These are phyloP conservation scores for Corythornis vintsioides DNA, from an alignment of 2,113 vertebrate genomes.

Conservation along the genomic window DNA sequence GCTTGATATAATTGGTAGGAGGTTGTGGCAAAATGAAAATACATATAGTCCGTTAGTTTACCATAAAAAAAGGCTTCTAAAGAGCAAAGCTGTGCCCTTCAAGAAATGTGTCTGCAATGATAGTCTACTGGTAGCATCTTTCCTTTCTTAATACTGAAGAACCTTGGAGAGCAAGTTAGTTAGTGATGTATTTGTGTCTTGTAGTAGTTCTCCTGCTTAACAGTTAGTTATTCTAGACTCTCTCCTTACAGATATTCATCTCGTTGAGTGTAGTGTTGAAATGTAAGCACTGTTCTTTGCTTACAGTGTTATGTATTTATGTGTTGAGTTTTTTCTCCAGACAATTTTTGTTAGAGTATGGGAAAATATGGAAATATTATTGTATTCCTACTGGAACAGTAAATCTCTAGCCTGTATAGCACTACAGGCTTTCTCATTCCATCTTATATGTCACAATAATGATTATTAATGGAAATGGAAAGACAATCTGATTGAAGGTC, in stretches of 20 bases:
- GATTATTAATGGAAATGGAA: not conserved
- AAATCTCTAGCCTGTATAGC: not conserved
- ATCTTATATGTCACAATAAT: not conserved
- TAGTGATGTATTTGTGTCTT: not conserved
- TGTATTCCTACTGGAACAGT: not conserved
- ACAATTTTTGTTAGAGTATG: not conserved
- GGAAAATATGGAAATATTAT: not conserved
- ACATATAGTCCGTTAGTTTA: not conserved
- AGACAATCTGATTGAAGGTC: not conserved
- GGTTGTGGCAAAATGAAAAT: not conserved
- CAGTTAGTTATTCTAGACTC: not conserved
- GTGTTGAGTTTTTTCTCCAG: not conserved
- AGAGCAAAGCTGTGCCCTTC: not conserved
- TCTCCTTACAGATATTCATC: not conserved
- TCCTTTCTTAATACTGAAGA: not conserved
- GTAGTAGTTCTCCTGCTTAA: not conserved
- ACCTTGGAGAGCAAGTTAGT: not conserved
- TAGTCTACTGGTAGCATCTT: not conserved
- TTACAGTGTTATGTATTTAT: not conserved
- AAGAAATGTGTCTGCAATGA: not conserved
- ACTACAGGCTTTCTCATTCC: not conserved
- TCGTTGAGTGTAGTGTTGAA: not conserved
- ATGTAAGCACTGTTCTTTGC: not conserved
- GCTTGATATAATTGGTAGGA: not conserved
- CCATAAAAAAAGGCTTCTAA: not conserved